phyloP scores from a whole-genome alignment of 2,113 vertebrate genomes.

The Elaphurus davidianus region DNA sequence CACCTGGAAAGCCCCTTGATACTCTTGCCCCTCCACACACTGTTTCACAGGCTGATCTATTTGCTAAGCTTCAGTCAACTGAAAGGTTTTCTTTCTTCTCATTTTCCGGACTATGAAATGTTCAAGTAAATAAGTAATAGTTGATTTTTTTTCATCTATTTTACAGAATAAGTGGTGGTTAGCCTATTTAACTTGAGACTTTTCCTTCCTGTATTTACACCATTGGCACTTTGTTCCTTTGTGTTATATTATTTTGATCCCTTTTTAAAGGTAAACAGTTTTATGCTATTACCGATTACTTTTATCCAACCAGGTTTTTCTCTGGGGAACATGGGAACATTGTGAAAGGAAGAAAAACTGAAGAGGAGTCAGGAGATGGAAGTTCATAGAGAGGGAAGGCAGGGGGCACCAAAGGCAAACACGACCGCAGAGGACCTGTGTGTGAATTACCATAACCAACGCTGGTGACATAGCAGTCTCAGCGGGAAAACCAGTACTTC shows the following conservation, averaged over 20 bases:
- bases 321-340: background rate
- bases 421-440: no score
- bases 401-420: constrained; percentile 33
- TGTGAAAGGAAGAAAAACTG: background rate
- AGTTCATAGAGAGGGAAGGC: background rate
- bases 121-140: background rate
- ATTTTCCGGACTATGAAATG: background rate
- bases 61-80: background rate
- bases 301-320: background rate
- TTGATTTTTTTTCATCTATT: background rate
- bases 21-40: background rate
- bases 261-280: background rate
- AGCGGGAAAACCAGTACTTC: fast-evolving
- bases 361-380: background rate
- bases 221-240: background rate
- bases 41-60: background rate
- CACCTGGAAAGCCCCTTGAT: background rate
- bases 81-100: background rate
- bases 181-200: background rate
- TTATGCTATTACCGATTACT: background rate
- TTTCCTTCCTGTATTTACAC: background rate
- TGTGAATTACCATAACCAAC: fast-evolving
- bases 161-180: background rate
- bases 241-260: background rate
- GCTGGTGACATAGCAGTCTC: background rate